These are phyloP conservation scores for Platyrinchus mystaceus DNA, from an alignment of 2,797 vertebrate species.

Conservation along the genomic window DNA sequence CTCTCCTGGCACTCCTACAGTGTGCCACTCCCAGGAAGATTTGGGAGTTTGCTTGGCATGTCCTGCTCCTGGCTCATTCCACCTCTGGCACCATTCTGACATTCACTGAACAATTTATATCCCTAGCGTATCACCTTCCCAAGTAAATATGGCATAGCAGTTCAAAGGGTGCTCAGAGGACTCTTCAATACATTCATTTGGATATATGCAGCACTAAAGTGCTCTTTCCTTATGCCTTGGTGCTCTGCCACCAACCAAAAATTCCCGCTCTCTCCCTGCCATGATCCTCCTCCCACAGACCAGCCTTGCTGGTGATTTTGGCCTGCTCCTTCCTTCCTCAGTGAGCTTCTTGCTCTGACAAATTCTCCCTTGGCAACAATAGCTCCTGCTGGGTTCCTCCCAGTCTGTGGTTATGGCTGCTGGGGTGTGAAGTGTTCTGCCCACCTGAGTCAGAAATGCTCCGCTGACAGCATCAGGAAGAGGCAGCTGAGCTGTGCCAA, in stretches of 20 bases:
- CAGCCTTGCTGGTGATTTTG: background rate
- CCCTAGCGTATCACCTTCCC: background rate
- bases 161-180: background rate
- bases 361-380: conserved; percentile 5
- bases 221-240: background rate
- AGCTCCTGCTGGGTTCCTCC: background rate
- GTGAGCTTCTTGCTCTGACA: conserved; percentile 10
- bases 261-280: background rate
- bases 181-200: background rate
- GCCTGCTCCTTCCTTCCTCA: background rate
- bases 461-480: background rate
- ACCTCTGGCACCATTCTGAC: background rate
- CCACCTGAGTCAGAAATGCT: conserved; percentile 16
- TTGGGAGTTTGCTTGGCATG: background rate
- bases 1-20: background rate
- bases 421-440: background rate
- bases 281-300: background rate
- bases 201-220: background rate
- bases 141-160: background rate
- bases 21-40: background rate
- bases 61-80: background rate
- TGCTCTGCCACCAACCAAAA: background rate
- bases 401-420: background rate
- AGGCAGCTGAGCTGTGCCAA: background rate
- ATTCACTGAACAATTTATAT: background rate